Evolutionary conservation across 2,888 invertebrate genomes (phyloP).

Genomic region (Byasa hedistus): DNA sequence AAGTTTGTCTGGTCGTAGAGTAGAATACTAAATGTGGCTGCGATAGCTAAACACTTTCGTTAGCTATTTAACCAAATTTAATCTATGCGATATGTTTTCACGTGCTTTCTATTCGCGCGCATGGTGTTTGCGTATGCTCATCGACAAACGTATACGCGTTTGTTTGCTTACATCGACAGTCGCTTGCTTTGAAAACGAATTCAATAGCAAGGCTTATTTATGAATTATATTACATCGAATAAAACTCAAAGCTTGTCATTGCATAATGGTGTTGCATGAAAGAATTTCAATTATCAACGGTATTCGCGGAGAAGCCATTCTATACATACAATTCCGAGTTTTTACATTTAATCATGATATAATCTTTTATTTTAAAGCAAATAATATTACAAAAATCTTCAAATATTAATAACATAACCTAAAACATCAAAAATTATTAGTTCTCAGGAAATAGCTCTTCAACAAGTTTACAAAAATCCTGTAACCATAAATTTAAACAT

Average conservation of each 20-base stretch:
- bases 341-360: no score
- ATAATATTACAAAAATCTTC: no score
- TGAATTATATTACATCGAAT: background rate
- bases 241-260: background rate
- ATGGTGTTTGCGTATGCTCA: constrained; percentile 12
- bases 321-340: no score
- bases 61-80: constrained; percentile 47
- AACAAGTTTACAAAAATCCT: no score
- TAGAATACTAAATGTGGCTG: constrained; percentile 7
- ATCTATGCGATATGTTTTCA: constrained; percentile 46
- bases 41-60: constrained; percentile 39
- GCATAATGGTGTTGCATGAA: background rate
- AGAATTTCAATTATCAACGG: no score
- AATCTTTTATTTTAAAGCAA: no score
- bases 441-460: no score
- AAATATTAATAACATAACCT: no score
- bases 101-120: constrained; percentile 45
- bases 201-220: constrained; percentile 17
- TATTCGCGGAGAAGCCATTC: no score
- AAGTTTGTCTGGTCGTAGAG: background rate
- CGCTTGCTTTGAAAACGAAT: constrained; percentile 22
- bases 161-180: background rate
- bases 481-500: no score
- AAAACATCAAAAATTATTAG: no score
- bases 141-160: constrained; percentile 2